phyloP scores from a whole-genome alignment of 2,888 invertebrate species.

The Cryptosula pallasiana region DNA sequence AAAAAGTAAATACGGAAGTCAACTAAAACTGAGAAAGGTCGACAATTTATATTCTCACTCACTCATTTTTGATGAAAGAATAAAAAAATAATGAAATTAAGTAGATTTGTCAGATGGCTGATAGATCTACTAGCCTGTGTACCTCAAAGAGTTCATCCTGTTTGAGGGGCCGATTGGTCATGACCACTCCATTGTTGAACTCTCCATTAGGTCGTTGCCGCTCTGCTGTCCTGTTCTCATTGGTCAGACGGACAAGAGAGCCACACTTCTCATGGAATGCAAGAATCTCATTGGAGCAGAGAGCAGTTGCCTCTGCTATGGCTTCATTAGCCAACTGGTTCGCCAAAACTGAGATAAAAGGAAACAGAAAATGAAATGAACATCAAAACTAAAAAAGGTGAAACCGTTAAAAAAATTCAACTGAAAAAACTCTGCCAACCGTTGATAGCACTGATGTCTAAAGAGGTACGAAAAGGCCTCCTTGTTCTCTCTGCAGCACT shows the following conservation, averaged over 20 bases:
- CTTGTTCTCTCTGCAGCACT: not conserved
- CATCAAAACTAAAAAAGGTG: too few species aligned
- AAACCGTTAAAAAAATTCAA: too few species aligned
- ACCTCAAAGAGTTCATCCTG: conserved; percentile 53
- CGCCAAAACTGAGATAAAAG: conserved; percentile 35
- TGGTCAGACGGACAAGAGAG: conserved; percentile 67
- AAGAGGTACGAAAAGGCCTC: conserved; percentile 1
- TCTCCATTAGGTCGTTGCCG: conserved; percentile 48
- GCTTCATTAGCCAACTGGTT: conserved; percentile 43
- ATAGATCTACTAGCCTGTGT: too few species aligned
- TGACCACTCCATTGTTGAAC: conserved; percentile 53
- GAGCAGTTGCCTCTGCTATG: conserved; percentile 29
- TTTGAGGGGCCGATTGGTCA: conserved; percentile 49
- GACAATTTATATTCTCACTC: too few species aligned
- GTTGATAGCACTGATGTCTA: conserved; percentile 21
- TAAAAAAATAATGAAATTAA: too few species aligned
- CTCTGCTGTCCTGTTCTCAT: conserved; percentile 44
- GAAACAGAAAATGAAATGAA: not conserved
- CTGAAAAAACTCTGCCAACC: too few species aligned
- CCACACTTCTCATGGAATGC: conserved; percentile 85
- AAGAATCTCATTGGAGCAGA: conserved; percentile 49
- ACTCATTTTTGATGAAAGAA: too few species aligned
- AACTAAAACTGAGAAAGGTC: too few species aligned
- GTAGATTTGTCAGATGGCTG: too few species aligned
- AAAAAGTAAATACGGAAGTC: too few species aligned